Percentiles rank a stretch among this genome's conserved stretches.
These are phyloP conservation scores for Loris lydekkerianus DNA, from an alignment of 2,797 vertebrate species.

Conservation along the genomic window DNA sequence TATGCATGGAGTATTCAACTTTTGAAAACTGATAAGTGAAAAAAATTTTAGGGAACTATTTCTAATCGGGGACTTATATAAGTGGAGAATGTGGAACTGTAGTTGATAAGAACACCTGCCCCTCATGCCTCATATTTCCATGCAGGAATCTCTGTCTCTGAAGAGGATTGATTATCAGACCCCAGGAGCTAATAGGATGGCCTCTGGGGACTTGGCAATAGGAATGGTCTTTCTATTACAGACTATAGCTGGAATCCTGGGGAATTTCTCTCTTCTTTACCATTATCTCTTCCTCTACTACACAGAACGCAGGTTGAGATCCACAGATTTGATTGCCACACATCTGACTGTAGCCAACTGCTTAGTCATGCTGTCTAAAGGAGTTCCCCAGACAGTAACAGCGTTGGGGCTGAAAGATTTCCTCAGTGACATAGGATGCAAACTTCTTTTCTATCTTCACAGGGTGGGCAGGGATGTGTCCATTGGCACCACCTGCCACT, in stretches of 20 bases:
- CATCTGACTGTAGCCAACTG: background rate
- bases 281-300: background rate
- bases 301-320: background rate
- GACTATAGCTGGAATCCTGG: background rate
- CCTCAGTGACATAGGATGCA: background rate
- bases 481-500: constrained; percentile 6
- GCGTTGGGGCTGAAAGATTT: background rate
- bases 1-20: too few relatives aligned
- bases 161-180: background rate
- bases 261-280: background rate
- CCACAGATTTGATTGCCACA: background rate
- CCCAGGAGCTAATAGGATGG: background rate
- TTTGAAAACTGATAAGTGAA: too few relatives aligned
- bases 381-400: background rate
- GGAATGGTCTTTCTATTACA: background rate
- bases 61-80: background rate
- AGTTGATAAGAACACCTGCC: background rate
- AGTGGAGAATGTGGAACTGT: background rate
- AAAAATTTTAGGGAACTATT: background rate
- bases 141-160: background rate
- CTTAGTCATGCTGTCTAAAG: background rate
- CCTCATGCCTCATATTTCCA: background rate
- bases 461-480: background rate
- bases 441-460: background rate
- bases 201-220: background rate